These are phyloP conservation scores for Nycticebus coucang DNA, from an alignment of 2,113 vertebrate genomes.

Conservation along the genomic window DNA sequence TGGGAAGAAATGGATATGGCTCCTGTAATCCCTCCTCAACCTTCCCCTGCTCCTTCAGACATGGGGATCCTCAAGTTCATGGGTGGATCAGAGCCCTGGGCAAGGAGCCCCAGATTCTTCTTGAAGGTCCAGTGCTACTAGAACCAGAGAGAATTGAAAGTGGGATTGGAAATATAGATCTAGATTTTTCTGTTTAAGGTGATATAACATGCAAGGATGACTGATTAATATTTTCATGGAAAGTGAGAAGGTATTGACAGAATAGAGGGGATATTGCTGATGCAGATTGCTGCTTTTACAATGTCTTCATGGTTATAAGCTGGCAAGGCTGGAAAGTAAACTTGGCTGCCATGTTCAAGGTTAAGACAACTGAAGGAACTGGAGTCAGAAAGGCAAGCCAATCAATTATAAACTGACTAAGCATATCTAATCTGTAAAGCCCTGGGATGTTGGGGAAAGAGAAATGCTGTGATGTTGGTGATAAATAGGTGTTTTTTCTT, in stretches of 20 bases:
- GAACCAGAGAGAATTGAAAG: background rate
- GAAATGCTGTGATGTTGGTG: background rate
- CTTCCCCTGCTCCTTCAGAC: background rate
- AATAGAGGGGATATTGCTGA: background rate
- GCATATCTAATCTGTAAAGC: background rate
- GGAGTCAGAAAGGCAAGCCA: background rate
- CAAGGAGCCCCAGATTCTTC: background rate
- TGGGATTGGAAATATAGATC: background rate
- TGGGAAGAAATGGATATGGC: background rate
- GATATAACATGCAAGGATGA: background rate
- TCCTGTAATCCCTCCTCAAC: background rate
- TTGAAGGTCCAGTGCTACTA: background rate
- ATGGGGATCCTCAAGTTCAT: background rate
- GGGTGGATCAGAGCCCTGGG: background rate
- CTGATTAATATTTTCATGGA: background rate
- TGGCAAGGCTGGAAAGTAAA: constrained; percentile 5
- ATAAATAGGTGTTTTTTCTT: background rate
- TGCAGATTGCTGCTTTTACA: background rate
- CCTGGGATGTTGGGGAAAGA: background rate
- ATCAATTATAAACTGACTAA: constrained; percentile 55
- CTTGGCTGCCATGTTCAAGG: constrained; percentile 22
- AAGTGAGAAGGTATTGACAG: background rate
- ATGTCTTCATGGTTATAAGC: constrained; percentile 9
- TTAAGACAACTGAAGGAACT: constrained; percentile 19
- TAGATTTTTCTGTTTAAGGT: background rate